Evolutionary conservation across 2,113 vertebrate species (phyloP), one percentile per base, ranked within the genome.

Genomic region (Alexandromys fortis): DNA sequence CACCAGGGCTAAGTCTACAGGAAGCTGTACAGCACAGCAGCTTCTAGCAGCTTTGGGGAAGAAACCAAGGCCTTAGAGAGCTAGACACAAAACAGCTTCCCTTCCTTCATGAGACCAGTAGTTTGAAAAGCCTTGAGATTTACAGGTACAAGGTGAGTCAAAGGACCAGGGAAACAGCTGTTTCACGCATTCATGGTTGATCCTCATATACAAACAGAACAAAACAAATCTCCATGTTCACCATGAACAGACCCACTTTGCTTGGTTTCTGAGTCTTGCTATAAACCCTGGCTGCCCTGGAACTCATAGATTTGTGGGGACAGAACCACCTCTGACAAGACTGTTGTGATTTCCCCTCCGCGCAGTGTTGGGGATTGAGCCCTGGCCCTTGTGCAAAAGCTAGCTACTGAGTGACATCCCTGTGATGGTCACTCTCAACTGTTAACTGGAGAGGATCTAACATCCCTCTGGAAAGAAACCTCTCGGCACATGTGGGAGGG

Each of bases 21-120:
- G 35, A 75, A 45, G 81, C n/a, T 17, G 24, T 1, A 14, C 1
- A 28, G 81, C 13, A 63, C 1, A 17, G 81, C 7, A 83, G 70
- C 76, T 78, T 90, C 94, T 42, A 95, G 58, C 89, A 33, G 13
- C 38, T 94, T 26, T 89, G 35, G 85, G 21, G 61, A 16, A 76
- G 73, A 89, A 94, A 93, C 33, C 22, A 83, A 78, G 63, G 45
- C 13, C 42, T 94, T 65, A 45, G n/a, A 73, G 90, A 90, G 17
- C 61, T 61, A 26, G 91, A 77, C 82, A 82, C 35, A 90, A 68
- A 85, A 22, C 9, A 24, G 10, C 11, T 30, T 8, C 81, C 14
- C 30, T 89, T 63, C 5, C 2, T 75, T 79, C 83, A 61, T 42
- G n/a, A 86, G 92, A 85, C 52, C 5, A 90, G 35, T 38, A 19